Evolutionary conservation across 2,797 vertebrate genomes (phyloP), one percentile per base, ranked within the genome.

Genomic region (Parotocinclus haroldoi): DNA sequence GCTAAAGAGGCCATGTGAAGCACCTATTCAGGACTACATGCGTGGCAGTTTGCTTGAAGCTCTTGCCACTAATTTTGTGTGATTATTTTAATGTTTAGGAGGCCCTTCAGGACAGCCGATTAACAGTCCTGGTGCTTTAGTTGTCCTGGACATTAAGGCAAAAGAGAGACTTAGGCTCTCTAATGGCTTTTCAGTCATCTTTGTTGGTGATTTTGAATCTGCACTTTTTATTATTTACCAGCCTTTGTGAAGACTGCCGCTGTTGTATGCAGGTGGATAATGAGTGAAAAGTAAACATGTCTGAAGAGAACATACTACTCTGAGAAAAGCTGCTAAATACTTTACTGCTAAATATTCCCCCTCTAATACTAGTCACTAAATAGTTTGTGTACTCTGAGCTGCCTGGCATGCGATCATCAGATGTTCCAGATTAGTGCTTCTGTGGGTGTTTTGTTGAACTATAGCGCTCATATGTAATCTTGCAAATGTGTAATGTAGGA

Each of bases 1-100:
- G 75, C 75, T 86, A 84, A 65, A 88, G 85, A 87, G 88, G 85
- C 79, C 82, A 84, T 87, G 83, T 88, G 76, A 86, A 89, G 86
- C 82, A 65, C 81, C 88, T 67, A 84, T 88, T 88, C 81, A 85
- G 74, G 69, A 72, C 75, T 85, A 87, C 83, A 87, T 88, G 85
- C 80, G 78, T 81, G 76, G 78, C 77, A 81, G 84, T 86, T 64
- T 83, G 82, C 81, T 85, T 81, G 75, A 85, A 82, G 49, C 76
- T 75, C 72, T 72, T 52, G 83, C 79, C 80, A 79, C 52, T 86
- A 84, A 80, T 88, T 87, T 80, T 71, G 49, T 74, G 81, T 83
- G 80, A 84, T 88, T 87, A 86, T 89, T 86, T 86, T 83, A 84
- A 80, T 85, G 81, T 83, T 85, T 74, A 54, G 81, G 68, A 74